Percentiles rank a stretch among this genome's conserved stretches.
Evolutionary conservation across 2,888 invertebrate species (phyloP).

Genomic region (Buathra laborator): DNA sequence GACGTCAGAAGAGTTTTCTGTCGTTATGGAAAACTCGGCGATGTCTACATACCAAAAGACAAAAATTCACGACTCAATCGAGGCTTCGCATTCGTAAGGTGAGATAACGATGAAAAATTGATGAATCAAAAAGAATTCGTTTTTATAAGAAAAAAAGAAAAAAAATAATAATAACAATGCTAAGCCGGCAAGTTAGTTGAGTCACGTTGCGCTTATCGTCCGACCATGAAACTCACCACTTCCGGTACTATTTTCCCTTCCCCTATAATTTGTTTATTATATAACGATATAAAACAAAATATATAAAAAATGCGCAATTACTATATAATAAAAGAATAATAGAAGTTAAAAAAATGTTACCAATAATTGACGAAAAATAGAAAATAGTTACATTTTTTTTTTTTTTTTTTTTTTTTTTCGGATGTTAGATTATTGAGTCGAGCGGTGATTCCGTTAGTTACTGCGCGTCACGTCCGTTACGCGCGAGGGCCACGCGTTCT

Average conservation of each 20-base stretch:
- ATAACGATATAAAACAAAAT: too few relatives aligned
- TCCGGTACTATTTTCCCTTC: too few relatives aligned
- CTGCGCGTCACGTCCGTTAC: conserved; percentile 66
- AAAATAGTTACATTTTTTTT: not conserved
- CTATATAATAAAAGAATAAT: too few relatives aligned
- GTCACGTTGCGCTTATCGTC: not conserved
- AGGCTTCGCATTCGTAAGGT: conserved; percentile 78
- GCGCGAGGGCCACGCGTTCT: conserved; percentile 51
- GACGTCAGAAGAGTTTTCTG: conserved; percentile 75
- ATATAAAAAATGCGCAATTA: not conserved
- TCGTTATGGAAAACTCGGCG: conserved; percentile 75
- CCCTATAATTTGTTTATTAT: too few relatives aligned
- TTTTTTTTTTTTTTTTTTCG: not conserved
- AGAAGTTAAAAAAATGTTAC: too few relatives aligned
- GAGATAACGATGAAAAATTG: conserved; percentile 31
- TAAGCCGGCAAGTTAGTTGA: not conserved
- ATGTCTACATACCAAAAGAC: conserved; percentile 77
- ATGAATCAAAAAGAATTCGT: not conserved
- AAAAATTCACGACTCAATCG: conserved; percentile 75
- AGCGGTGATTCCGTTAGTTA: conserved; percentile 41
- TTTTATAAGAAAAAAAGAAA: not conserved
- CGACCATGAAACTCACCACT: too few relatives aligned
- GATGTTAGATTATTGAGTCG: conserved; percentile 18
- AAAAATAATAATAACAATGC: not conserved
- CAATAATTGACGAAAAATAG: not conserved